A percentile compares a stretch with the other conserved stretches of the same genome.
These are phyloP conservation scores for Lepidocyrtoides sp. DNA, from an alignment of 2,888 invertebrate genomes.

Conservation along the genomic window DNA sequence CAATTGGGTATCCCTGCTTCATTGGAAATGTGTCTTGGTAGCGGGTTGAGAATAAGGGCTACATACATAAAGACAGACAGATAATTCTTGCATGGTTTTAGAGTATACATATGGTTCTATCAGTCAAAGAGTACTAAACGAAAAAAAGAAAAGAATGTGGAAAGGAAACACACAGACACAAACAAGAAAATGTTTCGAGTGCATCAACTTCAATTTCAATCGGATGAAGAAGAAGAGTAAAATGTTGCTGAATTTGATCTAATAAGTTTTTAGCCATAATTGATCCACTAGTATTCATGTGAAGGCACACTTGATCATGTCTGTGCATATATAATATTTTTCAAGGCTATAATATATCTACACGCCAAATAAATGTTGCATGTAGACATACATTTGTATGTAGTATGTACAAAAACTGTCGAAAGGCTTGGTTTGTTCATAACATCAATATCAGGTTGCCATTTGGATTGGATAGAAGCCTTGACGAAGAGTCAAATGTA, in stretches of 20 bases:
- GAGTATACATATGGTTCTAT: too few species aligned
- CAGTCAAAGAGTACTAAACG: not conserved
- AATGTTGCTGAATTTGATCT: conserved; percentile 49
- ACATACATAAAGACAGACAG: too few species aligned
- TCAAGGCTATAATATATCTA: not conserved
- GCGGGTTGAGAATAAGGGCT: too few species aligned
- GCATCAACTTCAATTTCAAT: conserved; percentile 45
- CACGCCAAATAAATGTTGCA: not conserved
- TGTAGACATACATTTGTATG: not conserved
- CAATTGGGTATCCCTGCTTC: too few species aligned
- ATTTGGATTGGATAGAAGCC: not conserved
- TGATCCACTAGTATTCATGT: conserved; percentile 19
- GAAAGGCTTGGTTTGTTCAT: not conserved
- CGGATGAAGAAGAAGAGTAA: conserved; percentile 24
- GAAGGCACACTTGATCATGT: conserved; percentile 12
- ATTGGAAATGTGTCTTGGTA: too few species aligned
- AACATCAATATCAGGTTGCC: not conserved
- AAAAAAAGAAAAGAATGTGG: not conserved
- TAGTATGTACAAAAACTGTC: not conserved
- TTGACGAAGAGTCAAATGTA: not conserved
- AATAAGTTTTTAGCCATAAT: conserved; percentile 37
- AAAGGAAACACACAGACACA: not conserved
- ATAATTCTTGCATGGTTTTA: too few species aligned
- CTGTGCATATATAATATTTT: conserved; percentile 14
- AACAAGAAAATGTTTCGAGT: not conserved